These are phyloP conservation scores for Menura novaehollandiae DNA, from an alignment of 2,113 vertebrate species.

Conservation along the genomic window DNA sequence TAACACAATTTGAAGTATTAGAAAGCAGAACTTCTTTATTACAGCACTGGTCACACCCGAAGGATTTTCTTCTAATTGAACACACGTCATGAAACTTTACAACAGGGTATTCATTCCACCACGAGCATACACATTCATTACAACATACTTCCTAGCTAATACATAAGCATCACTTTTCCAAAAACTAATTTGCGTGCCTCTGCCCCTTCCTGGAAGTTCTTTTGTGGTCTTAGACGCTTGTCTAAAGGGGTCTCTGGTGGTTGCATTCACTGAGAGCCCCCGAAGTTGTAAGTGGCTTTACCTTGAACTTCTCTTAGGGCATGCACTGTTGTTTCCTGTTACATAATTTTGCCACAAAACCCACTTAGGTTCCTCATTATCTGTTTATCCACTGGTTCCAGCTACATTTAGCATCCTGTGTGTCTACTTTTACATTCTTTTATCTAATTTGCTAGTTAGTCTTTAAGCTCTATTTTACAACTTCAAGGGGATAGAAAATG, in stretches of 20 bases:
- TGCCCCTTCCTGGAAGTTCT: neutral
- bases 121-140: neutral
- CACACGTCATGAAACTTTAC: neutral
- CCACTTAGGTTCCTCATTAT: neutral
- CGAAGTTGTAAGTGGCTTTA: neutral
- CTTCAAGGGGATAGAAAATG: neutral
- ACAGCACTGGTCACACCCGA: accelerated
- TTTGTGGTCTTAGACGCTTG: neutral
- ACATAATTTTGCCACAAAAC: neutral
- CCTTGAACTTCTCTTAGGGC: neutral
- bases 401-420: neutral
- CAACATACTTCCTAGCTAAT: neutral
- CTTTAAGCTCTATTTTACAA: neutral
- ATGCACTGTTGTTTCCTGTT: neutral
- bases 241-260: neutral
- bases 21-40: neutral
- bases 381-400: neutral
- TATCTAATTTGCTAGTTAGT: neutral
- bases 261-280: neutral
- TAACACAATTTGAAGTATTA: neutral
- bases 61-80: neutral
- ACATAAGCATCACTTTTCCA: neutral
- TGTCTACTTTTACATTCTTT: neutral
- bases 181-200: neutral
- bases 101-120: neutral